Conservation (phyloP, 1,140 invertebrate species). For the Philotrypesis tridentata region DNA sequence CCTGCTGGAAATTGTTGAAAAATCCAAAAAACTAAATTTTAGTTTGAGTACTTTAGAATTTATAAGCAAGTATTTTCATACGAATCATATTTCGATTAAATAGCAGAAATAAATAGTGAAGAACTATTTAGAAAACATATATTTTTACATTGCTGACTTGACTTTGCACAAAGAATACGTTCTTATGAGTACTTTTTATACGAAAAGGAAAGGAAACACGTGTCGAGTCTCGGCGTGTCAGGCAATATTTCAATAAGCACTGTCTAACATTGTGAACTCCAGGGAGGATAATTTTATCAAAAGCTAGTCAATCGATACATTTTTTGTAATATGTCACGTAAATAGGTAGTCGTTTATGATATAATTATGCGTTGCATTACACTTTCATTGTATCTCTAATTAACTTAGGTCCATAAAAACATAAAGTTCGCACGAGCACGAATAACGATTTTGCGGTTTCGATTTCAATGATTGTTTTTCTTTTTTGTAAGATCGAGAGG, state of each 20-base stretch:
- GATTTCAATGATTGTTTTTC: background rate
- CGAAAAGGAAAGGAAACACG: slow-evolving; percentile 16
- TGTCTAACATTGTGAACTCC: slow-evolving; percentile 36
- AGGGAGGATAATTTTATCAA: slow-evolving; percentile 51
- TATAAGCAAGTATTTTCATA: background rate
- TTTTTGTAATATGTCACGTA: slow-evolving; percentile 50
- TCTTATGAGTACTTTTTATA: slow-evolving; percentile 24
- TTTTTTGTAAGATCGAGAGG: slow-evolving; percentile 25
- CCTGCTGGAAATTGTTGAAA: background rate
- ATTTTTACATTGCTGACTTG: slow-evolving; percentile 14
- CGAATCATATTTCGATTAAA: background rate
- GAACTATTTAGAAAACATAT: slow-evolving; percentile 4
- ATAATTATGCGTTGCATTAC: slow-evolving; percentile 49
- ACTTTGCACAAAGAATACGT: background rate
- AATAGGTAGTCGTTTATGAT: slow-evolving; percentile 40
- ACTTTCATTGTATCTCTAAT: slow-evolving; percentile 46
- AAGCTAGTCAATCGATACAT: slow-evolving; percentile 58
- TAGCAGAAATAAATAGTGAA: background rate
- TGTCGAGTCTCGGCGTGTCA: slow-evolving; percentile 29
- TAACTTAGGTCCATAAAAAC: slow-evolving; percentile 45
- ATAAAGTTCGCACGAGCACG: slow-evolving; percentile 27
- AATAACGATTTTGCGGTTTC: slow-evolving; percentile 29
- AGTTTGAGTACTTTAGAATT: background rate
- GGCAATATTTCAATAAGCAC: slow-evolving; percentile 41
- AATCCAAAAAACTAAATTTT: background rate